These are phyloP conservation scores for Daphoenositta chrysoptera DNA, from an alignment of 2,113 vertebrate genomes.

Conservation along the genomic window DNA sequence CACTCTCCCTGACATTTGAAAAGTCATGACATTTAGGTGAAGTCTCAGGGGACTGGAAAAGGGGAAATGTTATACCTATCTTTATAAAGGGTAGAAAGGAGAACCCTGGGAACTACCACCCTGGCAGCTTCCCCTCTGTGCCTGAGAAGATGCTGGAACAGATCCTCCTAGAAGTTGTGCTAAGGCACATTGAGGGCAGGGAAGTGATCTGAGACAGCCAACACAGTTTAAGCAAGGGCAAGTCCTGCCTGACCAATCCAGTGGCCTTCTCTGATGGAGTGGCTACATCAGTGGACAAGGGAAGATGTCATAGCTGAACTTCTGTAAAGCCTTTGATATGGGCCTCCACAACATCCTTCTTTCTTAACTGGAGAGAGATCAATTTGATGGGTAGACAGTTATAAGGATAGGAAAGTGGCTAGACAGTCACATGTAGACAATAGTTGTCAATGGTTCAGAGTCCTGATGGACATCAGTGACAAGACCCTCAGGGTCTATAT, in stretches of 20 bases:
- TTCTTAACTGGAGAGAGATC: not conserved
- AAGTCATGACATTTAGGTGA: not conserved
- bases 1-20: not conserved
- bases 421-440: not conserved
- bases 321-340: not conserved
- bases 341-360: not conserved
- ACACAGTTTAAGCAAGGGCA: no score
- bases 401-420: no score
- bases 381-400: not conserved
- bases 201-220: not conserved
- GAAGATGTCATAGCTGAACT: no score
- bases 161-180: not conserved
- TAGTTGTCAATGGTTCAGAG: not conserved
- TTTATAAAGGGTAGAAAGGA: not conserved
- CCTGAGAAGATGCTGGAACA: not conserved
- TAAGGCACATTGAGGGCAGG: not conserved
- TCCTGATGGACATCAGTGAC: not conserved
- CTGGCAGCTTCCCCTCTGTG: not conserved
- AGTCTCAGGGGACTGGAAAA: not conserved
- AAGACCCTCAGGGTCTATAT: not conserved
- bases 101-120: accelerated
- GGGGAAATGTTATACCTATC: no score
- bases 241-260: accelerated
- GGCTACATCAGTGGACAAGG: not conserved
- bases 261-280: not conserved